phyloP scores from a whole-genome alignment of 2,797 vertebrate species.

The Etheostoma perlongum region DNA sequence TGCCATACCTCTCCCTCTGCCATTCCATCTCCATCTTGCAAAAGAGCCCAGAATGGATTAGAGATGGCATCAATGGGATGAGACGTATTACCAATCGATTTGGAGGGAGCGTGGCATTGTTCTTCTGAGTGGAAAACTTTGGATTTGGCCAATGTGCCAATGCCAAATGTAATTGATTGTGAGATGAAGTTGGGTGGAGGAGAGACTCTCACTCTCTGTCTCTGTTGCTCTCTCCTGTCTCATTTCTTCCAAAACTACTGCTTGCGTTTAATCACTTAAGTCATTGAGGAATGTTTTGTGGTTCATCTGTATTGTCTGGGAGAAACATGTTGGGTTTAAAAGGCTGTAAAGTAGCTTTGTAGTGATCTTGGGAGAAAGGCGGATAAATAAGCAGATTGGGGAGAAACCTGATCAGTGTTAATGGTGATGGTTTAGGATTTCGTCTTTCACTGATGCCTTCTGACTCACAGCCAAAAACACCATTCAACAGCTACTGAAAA shows the following conservation, averaged over 20 bases:
- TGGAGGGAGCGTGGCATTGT: conserved; percentile 80
- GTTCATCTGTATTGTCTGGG: conserved; percentile 71
- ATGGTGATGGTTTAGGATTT: conserved; percentile 78
- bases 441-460: conserved; percentile 69
- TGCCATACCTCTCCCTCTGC: conserved; percentile 64
- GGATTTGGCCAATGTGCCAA: conserved; percentile 69
- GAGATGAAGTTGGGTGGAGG: conserved; percentile 67
- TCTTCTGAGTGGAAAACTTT: conserved; percentile 83
- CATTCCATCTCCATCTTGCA: conserved; percentile 75
- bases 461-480: conserved; percentile 67
- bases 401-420: conserved; percentile 82
- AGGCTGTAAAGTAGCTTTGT: conserved; percentile 82
- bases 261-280: conserved; percentile 79
- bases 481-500: conserved; percentile 58
- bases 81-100: conserved; percentile 89
- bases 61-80: conserved; percentile 86
- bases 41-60: conserved; percentile 86
- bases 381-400: conserved; percentile 83
- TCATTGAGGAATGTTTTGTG: conserved; percentile 75
- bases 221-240: conserved; percentile 53
- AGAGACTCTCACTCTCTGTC: conserved; percentile 50
- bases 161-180: conserved; percentile 76
- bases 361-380: conserved; percentile 73
- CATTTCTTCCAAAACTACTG: conserved; percentile 66
- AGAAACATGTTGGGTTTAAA: conserved; percentile 73